A percentile compares a stretch with the other conserved stretches of the same genome.
These are phyloP conservation scores for Rugalucina vietnamica DNA, from an alignment of 2,888 invertebrate species.

Conservation along the genomic window DNA sequence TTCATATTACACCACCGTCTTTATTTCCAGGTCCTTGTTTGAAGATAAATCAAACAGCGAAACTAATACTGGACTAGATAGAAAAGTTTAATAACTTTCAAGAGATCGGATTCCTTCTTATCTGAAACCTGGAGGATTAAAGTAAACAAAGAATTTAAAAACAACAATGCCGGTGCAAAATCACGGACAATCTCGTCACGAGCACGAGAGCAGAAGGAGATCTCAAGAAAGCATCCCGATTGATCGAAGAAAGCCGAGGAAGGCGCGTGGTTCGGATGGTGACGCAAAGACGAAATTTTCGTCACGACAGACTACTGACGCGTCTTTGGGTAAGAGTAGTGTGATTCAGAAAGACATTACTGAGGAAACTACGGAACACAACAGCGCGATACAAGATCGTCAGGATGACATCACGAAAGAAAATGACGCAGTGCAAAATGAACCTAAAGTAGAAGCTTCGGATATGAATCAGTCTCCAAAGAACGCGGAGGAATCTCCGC, in stretches of 20 bases:
- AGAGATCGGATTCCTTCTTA: too few species aligned
- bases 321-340: not conserved
- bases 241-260: not conserved
- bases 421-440: not conserved
- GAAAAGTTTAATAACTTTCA: slow-evolving; percentile 20
- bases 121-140: slow-evolving; percentile 2
- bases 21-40: not conserved
- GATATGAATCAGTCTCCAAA: not conserved
- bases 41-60: not conserved
- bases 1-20: not conserved
- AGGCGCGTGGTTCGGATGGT: slow-evolving; percentile 9
- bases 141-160: too few species aligned
- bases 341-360: not conserved
- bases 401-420: not conserved
- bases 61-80: not conserved
- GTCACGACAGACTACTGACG: slow-evolving; percentile 34
- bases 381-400: not conserved
- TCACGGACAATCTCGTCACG: not conserved
- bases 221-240: not conserved
- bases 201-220: not conserved
- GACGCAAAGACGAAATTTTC: slow-evolving; percentile 21
- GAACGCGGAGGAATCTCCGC: not conserved
- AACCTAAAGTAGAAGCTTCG: slow-evolving; percentile 5
- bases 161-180: not conserved
- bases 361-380: not conserved